These are phyloP conservation scores for Apodemia mormo DNA, from an alignment of 2,888 invertebrate genomes.

Conservation along the genomic window DNA sequence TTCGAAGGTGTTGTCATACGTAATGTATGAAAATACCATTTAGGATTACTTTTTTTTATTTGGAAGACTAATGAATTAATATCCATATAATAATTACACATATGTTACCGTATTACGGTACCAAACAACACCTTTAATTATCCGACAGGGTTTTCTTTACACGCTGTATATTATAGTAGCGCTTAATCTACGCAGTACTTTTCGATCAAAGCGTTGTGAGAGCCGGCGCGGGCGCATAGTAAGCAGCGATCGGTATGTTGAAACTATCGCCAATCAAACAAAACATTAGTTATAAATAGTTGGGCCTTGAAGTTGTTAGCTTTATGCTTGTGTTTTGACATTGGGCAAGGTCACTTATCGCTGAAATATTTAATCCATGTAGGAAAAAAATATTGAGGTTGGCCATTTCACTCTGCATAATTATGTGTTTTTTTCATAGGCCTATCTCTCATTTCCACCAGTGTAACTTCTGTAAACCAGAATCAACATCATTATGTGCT, in stretches of 20 bases:
- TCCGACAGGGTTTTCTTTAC: not conserved
- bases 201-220: not conserved
- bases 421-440: too few relatives aligned
- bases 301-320: conserved; percentile 59
- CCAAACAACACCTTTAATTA: too few relatives aligned
- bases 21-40: too few relatives aligned
- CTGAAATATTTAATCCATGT: not conserved
- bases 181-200: not conserved
- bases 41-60: too few relatives aligned
- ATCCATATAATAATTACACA: too few relatives aligned
- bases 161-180: not conserved
- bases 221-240: conserved; percentile 15
- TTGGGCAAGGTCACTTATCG: conserved; percentile 58
- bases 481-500: too few relatives aligned
- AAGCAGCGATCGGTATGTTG: conserved; percentile 22
- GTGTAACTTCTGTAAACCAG: too few relatives aligned
- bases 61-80: too few relatives aligned
- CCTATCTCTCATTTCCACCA: too few relatives aligned
- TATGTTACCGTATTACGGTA: too few relatives aligned
- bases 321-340: conserved; percentile 52
- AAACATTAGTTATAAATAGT: conserved; percentile 49
- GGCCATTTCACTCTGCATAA: not conserved
- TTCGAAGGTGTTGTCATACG: too few relatives aligned
- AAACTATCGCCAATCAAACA: conserved; percentile 36
- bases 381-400: not conserved